phyloP scores from a whole-genome alignment of 2,888 invertebrate genomes.

The Chalcosyrphus nemorum region DNA sequence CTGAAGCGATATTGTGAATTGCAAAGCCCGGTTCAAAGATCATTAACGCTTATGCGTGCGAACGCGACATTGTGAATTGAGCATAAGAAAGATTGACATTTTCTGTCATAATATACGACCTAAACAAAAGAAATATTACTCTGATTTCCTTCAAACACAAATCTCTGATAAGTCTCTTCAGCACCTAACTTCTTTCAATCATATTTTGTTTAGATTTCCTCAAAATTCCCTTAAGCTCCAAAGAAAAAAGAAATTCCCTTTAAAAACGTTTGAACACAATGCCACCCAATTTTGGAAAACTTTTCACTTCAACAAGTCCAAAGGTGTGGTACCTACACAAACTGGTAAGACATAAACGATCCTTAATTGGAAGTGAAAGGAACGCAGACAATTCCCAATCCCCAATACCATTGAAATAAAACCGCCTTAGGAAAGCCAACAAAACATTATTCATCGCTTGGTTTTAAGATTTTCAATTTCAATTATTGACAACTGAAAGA shows the following conservation, averaged over 20 bases:
- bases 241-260: background rate
- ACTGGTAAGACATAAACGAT: conserved; percentile 45
- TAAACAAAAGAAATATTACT: too few species aligned
- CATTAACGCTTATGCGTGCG: too few species aligned
- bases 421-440: conserved; percentile 10
- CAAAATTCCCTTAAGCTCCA: background rate
- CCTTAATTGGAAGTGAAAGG: conserved; percentile 52
- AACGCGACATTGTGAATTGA: too few species aligned
- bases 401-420: conserved; percentile 44
- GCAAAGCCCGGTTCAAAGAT: too few species aligned
- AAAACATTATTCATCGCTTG: conserved; percentile 39
- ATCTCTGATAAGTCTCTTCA: too few species aligned
- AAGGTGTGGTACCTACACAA: conserved; percentile 42
- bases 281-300: conserved; percentile 25
- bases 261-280: background rate
- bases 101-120: too few species aligned
- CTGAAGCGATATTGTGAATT: too few species aligned
- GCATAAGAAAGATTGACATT: too few species aligned
- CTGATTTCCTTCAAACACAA: too few species aligned
- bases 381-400: conserved; percentile 38
- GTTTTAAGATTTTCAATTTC: conserved; percentile 56
- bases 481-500: conserved; percentile 50
- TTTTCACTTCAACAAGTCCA: conserved; percentile 59
- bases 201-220: background rate
- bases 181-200: background rate